Conservation (phyloP, 53 echinoderm and acorn worm species). For the Pentamera pediparva region DNA sequence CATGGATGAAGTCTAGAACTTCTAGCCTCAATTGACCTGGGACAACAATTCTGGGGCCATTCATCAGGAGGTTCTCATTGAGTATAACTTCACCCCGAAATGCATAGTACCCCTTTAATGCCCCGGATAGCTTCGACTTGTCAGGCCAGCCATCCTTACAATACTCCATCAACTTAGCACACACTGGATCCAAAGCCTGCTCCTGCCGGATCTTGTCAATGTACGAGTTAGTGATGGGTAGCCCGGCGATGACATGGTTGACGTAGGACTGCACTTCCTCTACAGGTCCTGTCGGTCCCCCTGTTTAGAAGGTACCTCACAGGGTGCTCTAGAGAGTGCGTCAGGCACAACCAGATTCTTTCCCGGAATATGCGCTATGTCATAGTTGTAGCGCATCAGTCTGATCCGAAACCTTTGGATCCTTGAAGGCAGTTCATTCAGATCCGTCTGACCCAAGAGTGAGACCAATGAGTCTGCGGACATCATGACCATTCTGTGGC, state of each 20-base stretch:
- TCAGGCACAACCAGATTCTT: constrained; percentile 39
- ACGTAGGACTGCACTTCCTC: not conserved
- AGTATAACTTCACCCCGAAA: constrained; percentile 19
- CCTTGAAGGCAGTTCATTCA: constrained; percentile 39
- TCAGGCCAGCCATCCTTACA: too few species aligned
- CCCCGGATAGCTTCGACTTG: too few species aligned
- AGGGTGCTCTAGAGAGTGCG: constrained; percentile 53
- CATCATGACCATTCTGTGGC: constrained; percentile 40
- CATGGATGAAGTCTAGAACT: constrained; percentile 31
- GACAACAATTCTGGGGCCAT: constrained; percentile 43
- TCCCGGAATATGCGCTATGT: constrained; percentile 46
- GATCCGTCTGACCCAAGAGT: constrained; percentile 26
- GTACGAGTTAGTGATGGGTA: not conserved
- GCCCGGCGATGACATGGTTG: not conserved
- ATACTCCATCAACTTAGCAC: too few species aligned
- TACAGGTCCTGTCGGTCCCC: too few species aligned
- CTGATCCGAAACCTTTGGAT: constrained; percentile 57
- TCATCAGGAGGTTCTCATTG: constrained; percentile 25
- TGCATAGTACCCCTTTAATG: too few species aligned
- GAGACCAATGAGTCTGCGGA: constrained; percentile 44
- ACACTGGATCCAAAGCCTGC: too few species aligned
- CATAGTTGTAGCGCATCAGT: constrained; percentile 38
- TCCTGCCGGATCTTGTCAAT: too few species aligned
- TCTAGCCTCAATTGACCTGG: constrained; percentile 33
- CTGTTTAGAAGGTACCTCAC: too few species aligned